phyloP scores from a whole-genome alignment of 1,140 invertebrate species.

The Temnothorax curvispinosus region DNA sequence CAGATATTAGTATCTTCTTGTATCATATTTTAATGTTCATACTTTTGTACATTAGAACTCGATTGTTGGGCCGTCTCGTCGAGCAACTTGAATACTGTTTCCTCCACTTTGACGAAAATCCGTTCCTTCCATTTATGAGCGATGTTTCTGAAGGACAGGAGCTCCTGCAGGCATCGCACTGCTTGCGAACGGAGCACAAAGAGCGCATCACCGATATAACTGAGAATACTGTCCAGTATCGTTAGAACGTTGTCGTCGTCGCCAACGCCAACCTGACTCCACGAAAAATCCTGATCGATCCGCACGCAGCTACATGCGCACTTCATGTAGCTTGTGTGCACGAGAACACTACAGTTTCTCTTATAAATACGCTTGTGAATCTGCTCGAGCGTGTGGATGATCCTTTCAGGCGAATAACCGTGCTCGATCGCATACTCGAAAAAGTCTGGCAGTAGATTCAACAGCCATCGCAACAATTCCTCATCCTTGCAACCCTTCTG shows the following conservation, averaged over 20 bases:
- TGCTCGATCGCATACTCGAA: conserved; percentile 58
- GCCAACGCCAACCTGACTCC: background rate
- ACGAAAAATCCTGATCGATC: conserved; percentile 57
- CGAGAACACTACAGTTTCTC: conserved; percentile 76
- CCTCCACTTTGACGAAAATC: conserved; percentile 76
- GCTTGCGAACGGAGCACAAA: conserved; percentile 81
- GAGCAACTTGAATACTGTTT: conserved; percentile 62
- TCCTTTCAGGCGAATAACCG: conserved; percentile 3
- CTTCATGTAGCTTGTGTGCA: conserved; percentile 77
- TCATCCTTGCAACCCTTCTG: conserved; percentile 66
- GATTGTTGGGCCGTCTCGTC: conserved; percentile 3
- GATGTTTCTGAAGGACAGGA: conserved; percentile 73
- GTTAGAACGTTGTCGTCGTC: conserved; percentile 46
- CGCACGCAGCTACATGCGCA: conserved; percentile 77
- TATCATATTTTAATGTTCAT: conserved; percentile 18
- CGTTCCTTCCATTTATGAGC: conserved; percentile 72
- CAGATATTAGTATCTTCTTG: background rate
- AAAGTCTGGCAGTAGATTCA: conserved; percentile 73
- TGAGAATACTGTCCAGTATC: conserved; percentile 74
- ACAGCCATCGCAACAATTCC: conserved; percentile 55
- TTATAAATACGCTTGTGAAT: conserved; percentile 49
- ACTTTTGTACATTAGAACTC: conserved; percentile 4
- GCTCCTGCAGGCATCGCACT: conserved; percentile 77
- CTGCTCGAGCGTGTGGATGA: conserved; percentile 50
- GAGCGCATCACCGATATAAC: conserved; percentile 77